Conservation (phyloP, 2,113 vertebrate species). For the Pogonocichla stellata region DNA sequence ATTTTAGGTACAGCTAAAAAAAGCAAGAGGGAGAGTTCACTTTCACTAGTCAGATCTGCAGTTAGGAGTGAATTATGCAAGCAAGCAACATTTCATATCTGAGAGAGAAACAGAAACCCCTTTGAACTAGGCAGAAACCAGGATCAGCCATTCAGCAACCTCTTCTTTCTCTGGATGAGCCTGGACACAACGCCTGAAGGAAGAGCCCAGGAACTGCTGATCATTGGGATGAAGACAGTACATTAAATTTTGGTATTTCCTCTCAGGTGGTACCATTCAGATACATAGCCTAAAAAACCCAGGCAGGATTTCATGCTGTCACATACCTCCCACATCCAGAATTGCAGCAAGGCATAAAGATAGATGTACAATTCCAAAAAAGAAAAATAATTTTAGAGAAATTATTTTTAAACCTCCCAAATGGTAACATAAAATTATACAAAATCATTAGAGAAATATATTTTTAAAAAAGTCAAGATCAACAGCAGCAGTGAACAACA, state of each 20-base stretch:
- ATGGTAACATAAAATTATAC: background rate
- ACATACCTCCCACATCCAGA: background rate
- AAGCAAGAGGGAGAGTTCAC: background rate
- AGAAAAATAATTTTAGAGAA: background rate
- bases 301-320: background rate
- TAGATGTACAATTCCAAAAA: background rate
- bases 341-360: background rate
- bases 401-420: background rate
- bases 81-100: background rate
- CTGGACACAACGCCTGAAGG: background rate
- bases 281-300: background rate
- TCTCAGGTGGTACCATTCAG: background rate
- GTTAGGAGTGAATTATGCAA: background rate
- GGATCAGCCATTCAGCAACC: accelerated
- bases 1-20: background rate
- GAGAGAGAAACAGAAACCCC: background rate
- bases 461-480: background rate
- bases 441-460: background rate
- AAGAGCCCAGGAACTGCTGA: background rate
- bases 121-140: background rate
- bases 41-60: accelerated
- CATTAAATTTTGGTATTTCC: background rate
- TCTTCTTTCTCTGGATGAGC: background rate
- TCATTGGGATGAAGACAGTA: background rate
- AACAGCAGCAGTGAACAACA: background rate